Evolutionary conservation across 2,113 vertebrate species (phyloP), one percentile per base, ranked within the genome.

Genomic region (Bubo bubo): DNA sequence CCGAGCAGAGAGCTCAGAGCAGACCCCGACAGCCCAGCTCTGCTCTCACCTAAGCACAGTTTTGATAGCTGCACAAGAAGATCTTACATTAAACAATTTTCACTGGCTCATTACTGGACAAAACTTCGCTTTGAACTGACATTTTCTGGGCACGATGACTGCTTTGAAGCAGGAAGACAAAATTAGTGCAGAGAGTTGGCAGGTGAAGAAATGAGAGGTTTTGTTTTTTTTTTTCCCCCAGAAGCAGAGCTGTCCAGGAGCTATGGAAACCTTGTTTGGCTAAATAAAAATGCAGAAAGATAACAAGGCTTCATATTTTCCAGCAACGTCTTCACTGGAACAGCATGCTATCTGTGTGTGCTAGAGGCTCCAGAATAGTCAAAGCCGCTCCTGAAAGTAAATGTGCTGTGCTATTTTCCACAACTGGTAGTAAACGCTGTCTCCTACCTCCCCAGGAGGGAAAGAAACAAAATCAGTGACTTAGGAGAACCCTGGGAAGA

Each of bases 121-220:
- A 93, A 94, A 84, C 88, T 90, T 37, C 2, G 2, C 94, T 95
- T 92, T 64, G 91, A 96, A 90, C 70, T 89, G 93, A 93, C 88
- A 11, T 89, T 93, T 97, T 96, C 96, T 85, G 89, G 95, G 88
- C 87, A 91, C 23, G 17, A 10, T 5, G 32, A 87, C 74, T 21
- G 91, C 90, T 72, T 77, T 88, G 92, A 97, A 96, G 93, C 86
- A 74, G 76, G 67, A 79, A 64, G 77, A 96, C 75, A 95, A 81
- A 94, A 95, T 93, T 75, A 81, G 85, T 58, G 79, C 58, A 32
- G 86, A 39, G 90, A 96, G 79, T 86, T 97, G 96, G 95, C 96
- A 96, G 92, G 93, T 96, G 89, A 96, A 97, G 86, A 95, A 96
- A 97, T 91, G 86, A 89, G 62, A 84, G 49, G 22, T 10, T 39